Evolutionary conservation across 2,113 vertebrate species (phyloP), one percentile per base, ranked within the genome.

Genomic region (Charina bottae): DNA sequence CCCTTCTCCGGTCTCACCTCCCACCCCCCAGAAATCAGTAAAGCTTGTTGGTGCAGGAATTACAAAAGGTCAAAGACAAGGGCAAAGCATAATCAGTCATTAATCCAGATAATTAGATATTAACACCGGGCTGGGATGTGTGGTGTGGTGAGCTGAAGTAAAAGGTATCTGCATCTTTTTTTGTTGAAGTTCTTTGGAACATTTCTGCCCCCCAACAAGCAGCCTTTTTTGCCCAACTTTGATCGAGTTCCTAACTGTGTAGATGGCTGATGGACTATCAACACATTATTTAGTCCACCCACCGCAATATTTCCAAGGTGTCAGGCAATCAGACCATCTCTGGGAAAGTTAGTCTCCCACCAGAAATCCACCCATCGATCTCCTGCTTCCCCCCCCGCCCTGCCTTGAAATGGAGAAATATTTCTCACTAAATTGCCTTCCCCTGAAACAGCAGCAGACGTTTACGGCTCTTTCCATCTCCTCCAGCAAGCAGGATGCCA

Each of bases 81-180:
- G 92, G 94, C 94, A 93, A 94, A 93, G 88, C 60, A 87, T 85
- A 88, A 93, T 94, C 93, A 92, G 89, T 96, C 94, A 93, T 94
- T 96, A 90, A 56, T 93, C 91, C 46, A 0, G 11, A 95, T 96
- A 94, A 95, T 94, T 95, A 94, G 93, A 92, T 93, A 96, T 95
- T 94, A 95, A 96, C 96, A 85, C 87, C 83, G 87, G 93, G 87
- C 90, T 93, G 83, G 83, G 90, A 85, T n/a, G 10, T 26, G 64
- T 17, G 4, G 89, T 60, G 64, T 21, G 2, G 24, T 88, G 28
- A 72, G n/a, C 28, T 68, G 5, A n/a, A 4, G 28, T 68, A 64
- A 90, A 87, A 60, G 0, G 83, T 23, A 72, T 91, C 78, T 8
- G 49, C 83, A 87, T 93, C 33, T 64, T n/a, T 62, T 6, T 89